A percentile compares a stretch with the other conserved stretches of the same genome.
Evolutionary conservation across 2,113 vertebrate genomes (phyloP).

Genomic region (Carassius carassius): DNA sequence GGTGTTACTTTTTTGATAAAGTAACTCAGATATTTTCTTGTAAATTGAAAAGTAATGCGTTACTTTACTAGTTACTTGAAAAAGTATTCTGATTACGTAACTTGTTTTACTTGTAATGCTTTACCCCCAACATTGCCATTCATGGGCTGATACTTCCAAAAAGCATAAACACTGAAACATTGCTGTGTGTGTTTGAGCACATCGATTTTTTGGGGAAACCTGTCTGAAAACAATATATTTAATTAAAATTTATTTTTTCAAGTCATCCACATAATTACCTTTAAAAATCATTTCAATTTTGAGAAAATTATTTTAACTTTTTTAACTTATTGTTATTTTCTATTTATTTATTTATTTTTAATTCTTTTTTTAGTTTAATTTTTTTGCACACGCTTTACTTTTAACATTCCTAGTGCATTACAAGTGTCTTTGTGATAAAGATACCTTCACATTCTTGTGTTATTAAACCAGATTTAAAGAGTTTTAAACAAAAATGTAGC

Average conservation of each 20-base stretch:
- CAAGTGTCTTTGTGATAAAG: not conserved
- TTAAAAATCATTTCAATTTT: no score
- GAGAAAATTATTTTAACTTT: not conserved
- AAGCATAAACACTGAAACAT: not conserved
- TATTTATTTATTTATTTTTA: no score
- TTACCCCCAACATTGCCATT: no score
- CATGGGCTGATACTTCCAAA: not conserved
- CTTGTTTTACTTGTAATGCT: no score
- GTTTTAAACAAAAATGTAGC: no score
- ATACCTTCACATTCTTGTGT: not conserved
- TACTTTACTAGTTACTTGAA: no score
- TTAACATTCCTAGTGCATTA: not conserved
- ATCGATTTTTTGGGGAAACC: not conserved
- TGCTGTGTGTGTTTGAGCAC: not conserved
- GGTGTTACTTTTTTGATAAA: no score
- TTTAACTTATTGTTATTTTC: not conserved
- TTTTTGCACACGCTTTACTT: not conserved
- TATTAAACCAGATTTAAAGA: not conserved
- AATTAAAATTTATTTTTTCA: not conserved
- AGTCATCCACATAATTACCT: no score
- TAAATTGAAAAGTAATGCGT: no score
- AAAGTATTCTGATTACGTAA: no score
- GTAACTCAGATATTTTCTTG: no score
- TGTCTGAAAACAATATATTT: not conserved
- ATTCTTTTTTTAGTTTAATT: no score